A percentile compares a stretch with the other conserved stretches of the same genome.
These are phyloP conservation scores for Hippolais icterina DNA, from an alignment of 2,113 vertebrate species.

Conservation along the genomic window DNA sequence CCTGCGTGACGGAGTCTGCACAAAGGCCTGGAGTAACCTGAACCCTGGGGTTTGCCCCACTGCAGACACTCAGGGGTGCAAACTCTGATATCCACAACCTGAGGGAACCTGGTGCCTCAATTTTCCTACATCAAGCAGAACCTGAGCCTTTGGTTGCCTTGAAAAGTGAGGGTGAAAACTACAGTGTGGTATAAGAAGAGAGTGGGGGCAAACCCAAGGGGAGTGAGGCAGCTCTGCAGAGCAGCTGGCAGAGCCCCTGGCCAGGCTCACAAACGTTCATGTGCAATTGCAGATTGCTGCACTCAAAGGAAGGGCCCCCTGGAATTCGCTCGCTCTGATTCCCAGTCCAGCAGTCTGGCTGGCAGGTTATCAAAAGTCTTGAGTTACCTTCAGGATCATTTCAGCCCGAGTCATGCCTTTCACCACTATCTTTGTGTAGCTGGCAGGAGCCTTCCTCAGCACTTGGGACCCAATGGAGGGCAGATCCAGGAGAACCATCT, in stretches of 20 bases:
- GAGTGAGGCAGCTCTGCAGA: not conserved
- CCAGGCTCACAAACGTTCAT: not conserved
- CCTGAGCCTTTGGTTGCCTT: not conserved
- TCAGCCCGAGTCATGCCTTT: slow-evolving; percentile 99
- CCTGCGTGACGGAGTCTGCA: slow-evolving; percentile 11
- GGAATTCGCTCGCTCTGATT: slow-evolving; percentile 10
- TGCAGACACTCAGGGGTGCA: not conserved
- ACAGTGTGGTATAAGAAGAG: not conserved
- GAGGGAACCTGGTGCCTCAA: not conserved
- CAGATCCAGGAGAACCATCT: slow-evolving; percentile 94
- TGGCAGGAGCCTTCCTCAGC: slow-evolving; percentile 94
- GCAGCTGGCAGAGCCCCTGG: slow-evolving; percentile 41
- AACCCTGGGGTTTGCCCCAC: slow-evolving; percentile 1
- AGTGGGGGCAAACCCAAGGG: not conserved
- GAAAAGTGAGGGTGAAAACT: not conserved
- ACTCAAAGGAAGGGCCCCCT: slow-evolving; percentile 48
- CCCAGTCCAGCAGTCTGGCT: slow-evolving; percentile 60
- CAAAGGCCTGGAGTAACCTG: slow-evolving; percentile 54
- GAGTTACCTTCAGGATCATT: slow-evolving; percentile 98
- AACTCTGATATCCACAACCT: not conserved
- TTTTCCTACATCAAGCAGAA: not conserved
- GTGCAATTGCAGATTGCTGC: not conserved
- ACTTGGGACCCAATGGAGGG: slow-evolving; percentile 98
- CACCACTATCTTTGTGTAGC: slow-evolving; percentile 98
- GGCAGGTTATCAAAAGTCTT: slow-evolving; percentile 40